Evolutionary conservation across 2,888 invertebrate species (phyloP).

Genomic region (Chorisops tibialis): DNA sequence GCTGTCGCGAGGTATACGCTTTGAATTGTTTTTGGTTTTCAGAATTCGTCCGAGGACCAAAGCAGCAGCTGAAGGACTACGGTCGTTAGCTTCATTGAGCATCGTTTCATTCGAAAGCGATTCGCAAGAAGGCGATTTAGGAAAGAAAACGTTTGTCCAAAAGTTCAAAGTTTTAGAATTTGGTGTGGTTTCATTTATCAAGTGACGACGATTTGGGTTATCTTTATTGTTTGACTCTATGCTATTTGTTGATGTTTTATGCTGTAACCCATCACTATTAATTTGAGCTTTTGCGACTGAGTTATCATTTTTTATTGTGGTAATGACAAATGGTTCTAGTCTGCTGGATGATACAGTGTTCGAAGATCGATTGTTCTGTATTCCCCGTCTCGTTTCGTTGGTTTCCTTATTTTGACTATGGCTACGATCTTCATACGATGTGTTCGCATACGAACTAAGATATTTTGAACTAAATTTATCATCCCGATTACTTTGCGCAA

Average conservation of each 20-base stretch:
- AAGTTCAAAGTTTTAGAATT: conserved; percentile 29
- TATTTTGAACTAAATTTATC: background rate
- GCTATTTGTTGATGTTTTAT: background rate
- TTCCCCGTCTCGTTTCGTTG: background rate
- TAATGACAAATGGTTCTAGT: background rate
- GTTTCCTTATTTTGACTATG: background rate
- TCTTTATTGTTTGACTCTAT: background rate
- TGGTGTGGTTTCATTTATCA: background rate
- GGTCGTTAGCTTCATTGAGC: background rate
- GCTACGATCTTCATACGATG: background rate
- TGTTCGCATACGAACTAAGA: background rate
- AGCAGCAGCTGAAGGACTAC: conserved; percentile 20
- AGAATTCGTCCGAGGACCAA: conserved; percentile 24
- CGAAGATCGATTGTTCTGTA: conserved; percentile 2
- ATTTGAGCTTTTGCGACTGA: background rate
- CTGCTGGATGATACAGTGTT: background rate
- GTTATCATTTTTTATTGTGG: background rate
- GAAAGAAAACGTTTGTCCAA: conserved; percentile 31
- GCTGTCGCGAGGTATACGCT: background rate
- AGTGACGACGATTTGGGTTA: background rate
- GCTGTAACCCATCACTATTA: no score
- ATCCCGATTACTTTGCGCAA: background rate
- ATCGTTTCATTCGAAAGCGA: conserved; percentile 19
- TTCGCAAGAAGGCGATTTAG: conserved; percentile 29
- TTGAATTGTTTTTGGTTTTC: conserved; percentile 14